Conservation (phyloP, 2,113 vertebrate species). For the Pituophis catenifer region DNA sequence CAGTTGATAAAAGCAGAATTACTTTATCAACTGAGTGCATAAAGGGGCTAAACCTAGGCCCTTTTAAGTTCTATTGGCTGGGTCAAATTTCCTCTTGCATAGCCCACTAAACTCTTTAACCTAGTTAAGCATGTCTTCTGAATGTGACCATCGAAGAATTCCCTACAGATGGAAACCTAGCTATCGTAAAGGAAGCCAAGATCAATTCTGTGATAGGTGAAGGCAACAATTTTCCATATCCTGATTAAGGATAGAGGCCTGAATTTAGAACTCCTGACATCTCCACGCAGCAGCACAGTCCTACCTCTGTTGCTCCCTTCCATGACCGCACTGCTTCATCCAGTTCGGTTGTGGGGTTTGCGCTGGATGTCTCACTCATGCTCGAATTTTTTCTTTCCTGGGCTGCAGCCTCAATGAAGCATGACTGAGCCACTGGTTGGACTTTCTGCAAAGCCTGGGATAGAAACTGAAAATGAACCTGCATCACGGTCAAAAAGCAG, state of each 20-base stretch:
- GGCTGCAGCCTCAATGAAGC: constrained; percentile 88
- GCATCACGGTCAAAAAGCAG: constrained; percentile 97
- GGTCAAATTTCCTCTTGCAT: not conserved
- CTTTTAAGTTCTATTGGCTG: not conserved
- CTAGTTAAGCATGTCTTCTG: not conserved
- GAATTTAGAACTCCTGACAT: not conserved
- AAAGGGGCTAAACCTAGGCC: not conserved
- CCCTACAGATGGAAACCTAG: not conserved
- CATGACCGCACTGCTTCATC: constrained; percentile 92
- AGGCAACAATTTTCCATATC: not conserved
- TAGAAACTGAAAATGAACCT: constrained; percentile 98
- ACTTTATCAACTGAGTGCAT: not conserved
- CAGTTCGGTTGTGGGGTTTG: constrained; percentile 80
- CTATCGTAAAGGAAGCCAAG: not conserved
- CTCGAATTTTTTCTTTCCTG: constrained; percentile 82
- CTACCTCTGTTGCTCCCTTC: constrained; percentile 93
- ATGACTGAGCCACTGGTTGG: constrained; percentile 93
- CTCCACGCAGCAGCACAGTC: not conserved
- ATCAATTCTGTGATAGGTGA: not conserved
- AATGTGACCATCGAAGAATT: not conserved
- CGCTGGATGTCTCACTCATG: constrained; percentile 61
- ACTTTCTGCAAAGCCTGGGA: constrained; percentile 96
- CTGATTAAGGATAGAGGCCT: not conserved
- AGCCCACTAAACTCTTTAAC: not conserved
- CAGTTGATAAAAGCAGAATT: not conserved